Conservation (phyloP, 2,113 vertebrate genomes). For the Mesocricetus auratus region DNA sequence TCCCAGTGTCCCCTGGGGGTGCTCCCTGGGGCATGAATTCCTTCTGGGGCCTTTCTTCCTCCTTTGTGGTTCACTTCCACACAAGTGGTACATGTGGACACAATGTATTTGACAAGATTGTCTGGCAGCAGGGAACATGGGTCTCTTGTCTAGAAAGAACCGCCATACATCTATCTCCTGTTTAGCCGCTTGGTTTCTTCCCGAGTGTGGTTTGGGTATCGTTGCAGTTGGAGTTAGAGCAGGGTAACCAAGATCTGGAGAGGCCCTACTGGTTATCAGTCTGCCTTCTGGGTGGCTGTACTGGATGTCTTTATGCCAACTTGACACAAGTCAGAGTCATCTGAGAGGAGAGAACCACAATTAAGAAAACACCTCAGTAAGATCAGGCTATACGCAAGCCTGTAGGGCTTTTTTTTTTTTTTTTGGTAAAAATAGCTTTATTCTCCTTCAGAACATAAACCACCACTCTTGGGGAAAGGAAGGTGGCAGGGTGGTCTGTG, state of each 20-base stretch:
- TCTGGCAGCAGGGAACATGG: background rate
- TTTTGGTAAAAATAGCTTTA: constrained; percentile 82
- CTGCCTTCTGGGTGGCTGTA: background rate
- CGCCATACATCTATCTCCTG: background rate
- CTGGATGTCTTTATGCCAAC: background rate
- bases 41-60: background rate
- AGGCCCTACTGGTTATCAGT: background rate
- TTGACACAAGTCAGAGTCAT: background rate
- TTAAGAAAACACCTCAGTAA: background rate
- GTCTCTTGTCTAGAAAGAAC: background rate
- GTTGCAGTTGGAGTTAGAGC: background rate
- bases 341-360: background rate
- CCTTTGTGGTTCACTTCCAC: background rate
- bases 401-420: no score
- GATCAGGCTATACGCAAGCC: background rate
- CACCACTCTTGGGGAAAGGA: constrained; percentile 33
- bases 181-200: background rate
- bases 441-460: constrained; percentile 78
- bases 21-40: background rate
- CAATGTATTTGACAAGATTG: background rate
- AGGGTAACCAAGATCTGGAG: background rate
- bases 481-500: background rate
- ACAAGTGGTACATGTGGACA: background rate
- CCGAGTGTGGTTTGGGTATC: background rate
- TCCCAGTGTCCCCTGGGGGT: background rate